Base-by-base conservation (phyloP, 2,888 invertebrate species). In the Phalera bucephala region DNA sequence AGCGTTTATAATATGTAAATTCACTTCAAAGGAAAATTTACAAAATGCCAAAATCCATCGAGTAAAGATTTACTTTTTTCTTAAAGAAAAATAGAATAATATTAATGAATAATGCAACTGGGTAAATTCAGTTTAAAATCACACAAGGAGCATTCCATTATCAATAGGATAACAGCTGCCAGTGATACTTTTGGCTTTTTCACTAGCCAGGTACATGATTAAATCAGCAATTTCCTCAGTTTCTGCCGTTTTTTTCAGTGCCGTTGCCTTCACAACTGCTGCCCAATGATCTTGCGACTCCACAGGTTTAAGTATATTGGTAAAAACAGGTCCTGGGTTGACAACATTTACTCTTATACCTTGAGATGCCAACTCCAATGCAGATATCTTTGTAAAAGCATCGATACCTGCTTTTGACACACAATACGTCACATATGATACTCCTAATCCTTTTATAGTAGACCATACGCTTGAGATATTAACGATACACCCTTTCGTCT, bases 161-260 rank as follows among this genome's bases (percentile, higher is more conserved):
- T 27, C 26, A 3, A 27, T 14, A 14, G 3, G 2, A 1, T 14
- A 27, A 27, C 13, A 14, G 8, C 4, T 7, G 8, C 26, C 26
- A 1, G 26, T 27, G 5, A 27, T 27, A 27, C 26, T 27, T 10
- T 27, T 27, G 0, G 26, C 26, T 27, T 27, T 27, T 8, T 27
- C 14, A 14, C 26, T 14, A 1, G 11, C 26, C n/a, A 27, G 13
- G 5, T 14, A 27, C n/a, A 27, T 1, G 1, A 27, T 27, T 10
- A 27, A 6, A 2, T 27, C 26, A 1, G 8, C 26, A 2, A 27
- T 11, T 14, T 27, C 26, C 7, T 27, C 14, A 6, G 26, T 7
- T 8, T 27, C 26, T 8, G 14, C 2, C 7, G 3, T 7, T 11
- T 13, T 27, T 2, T 11, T 5, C 2, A 27, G 13, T 1, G 8